Percentiles rank a stretch among this genome's conserved stretches.
phyloP scores from a whole-genome alignment of 2,113 vertebrate genomes.

The Pontoporia blainvillei region DNA sequence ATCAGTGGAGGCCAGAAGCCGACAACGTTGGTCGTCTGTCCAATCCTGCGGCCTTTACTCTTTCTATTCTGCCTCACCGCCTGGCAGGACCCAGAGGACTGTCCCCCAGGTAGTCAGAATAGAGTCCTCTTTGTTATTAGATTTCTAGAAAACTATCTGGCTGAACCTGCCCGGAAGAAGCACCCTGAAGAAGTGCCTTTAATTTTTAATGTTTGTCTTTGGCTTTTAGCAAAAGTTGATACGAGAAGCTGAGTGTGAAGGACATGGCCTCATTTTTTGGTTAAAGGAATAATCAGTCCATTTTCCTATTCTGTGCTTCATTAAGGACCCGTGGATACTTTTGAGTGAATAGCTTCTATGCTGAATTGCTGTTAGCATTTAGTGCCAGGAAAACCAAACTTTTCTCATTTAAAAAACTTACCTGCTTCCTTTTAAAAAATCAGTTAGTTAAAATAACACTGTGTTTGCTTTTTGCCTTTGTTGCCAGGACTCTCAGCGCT shows the following conservation, averaged over 20 bases:
- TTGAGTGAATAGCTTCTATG: not conserved
- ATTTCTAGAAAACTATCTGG: not conserved
- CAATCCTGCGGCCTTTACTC: too few species aligned
- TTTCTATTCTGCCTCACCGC: fast-evolving
- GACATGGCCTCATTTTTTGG: fast-evolving
- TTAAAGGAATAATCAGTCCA: not conserved
- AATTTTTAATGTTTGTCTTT: not conserved
- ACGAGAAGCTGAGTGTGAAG: not conserved
- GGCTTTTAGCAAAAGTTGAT: not conserved
- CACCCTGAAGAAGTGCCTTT: not conserved
- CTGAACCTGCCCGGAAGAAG: not conserved
- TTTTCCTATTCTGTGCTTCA: not conserved
- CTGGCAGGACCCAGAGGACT: not conserved
- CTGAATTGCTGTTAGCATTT: not conserved
- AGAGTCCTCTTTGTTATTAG: not conserved
- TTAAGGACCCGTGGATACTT: not conserved
- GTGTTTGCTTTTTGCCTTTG: not conserved
- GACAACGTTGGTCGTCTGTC: fast-evolving
- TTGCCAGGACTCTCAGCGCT: not conserved
- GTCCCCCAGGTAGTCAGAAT: not conserved
- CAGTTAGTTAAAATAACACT: not conserved
- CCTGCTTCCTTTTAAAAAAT: not conserved
- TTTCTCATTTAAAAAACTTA: not conserved
- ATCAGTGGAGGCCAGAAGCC: not conserved
- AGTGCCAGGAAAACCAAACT: not conserved